Evolutionary conservation across 2,113 vertebrate genomes (phyloP).

Genomic region (Apteryx owenii): DNA sequence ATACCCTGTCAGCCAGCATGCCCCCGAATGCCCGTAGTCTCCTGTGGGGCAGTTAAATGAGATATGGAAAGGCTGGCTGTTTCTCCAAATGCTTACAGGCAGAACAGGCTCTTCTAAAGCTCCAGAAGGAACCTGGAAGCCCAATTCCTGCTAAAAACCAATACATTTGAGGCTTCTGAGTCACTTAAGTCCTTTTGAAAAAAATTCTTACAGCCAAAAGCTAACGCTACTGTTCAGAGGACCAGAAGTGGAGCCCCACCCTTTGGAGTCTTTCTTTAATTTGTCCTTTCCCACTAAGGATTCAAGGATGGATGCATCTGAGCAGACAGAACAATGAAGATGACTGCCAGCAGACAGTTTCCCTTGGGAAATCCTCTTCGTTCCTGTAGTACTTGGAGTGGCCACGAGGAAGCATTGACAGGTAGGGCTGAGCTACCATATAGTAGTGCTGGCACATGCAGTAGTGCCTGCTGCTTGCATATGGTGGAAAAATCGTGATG

Average conservation of each 20-base stretch:
- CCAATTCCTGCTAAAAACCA: not conserved
- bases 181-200: constrained; percentile 4
- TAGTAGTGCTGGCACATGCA: not conserved
- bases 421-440: not conserved
- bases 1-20: not conserved
- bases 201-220: not conserved
- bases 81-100: not conserved
- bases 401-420: not conserved
- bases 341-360: not conserved
- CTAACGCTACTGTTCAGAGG: not conserved
- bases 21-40: not conserved
- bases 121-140: not conserved
- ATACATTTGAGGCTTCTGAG: not conserved
- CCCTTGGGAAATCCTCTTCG: not conserved
- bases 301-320: not conserved
- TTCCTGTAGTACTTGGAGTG: not conserved
- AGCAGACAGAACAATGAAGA: not conserved
- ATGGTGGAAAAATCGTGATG: not conserved
- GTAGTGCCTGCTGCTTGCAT: not conserved
- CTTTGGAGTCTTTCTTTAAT: not conserved
- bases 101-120: not conserved
- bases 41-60: not conserved
- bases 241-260: not conserved
- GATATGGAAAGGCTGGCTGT: not conserved
- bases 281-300: not conserved